These are phyloP conservation scores for Cacatua alba DNA, from an alignment of 2,113 vertebrate genomes.

Conservation along the genomic window DNA sequence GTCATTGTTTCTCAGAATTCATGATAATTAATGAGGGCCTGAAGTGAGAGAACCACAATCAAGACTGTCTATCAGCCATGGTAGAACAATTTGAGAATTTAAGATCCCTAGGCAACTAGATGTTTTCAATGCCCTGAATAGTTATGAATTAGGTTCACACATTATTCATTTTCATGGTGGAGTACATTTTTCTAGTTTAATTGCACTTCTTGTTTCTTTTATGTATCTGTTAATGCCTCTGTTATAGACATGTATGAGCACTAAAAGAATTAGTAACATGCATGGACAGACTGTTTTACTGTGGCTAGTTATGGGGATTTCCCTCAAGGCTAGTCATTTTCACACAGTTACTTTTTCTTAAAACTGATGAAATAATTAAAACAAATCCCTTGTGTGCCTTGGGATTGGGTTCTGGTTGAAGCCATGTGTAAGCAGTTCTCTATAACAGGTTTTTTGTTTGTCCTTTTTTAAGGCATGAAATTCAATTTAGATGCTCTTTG, in stretches of 20 bases:
- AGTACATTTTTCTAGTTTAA: background rate
- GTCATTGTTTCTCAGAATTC: background rate
- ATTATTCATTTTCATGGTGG: background rate
- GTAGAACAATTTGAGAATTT: background rate
- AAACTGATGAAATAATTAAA: slow-evolving; percentile 68
- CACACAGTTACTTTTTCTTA: slow-evolving; percentile 59
- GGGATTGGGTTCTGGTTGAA: background rate
- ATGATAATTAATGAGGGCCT: background rate
- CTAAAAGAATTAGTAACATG: background rate
- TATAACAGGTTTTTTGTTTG: background rate
- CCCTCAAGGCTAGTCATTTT: slow-evolving; percentile 40
- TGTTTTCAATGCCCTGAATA: background rate
- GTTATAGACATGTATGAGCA: background rate
- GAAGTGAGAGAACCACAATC: background rate
- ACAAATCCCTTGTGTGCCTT: slow-evolving; percentile 33
- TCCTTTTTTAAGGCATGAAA: background rate
- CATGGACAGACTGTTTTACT: background rate
- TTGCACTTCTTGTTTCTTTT: background rate
- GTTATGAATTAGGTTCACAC: background rate
- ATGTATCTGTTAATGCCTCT: background rate
- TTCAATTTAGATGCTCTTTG: slow-evolving; percentile 9
- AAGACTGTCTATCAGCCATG: background rate
- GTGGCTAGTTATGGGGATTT: background rate
- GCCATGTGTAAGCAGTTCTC: background rate
- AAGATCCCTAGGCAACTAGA: background rate